These are phyloP conservation scores for Euproctis similis DNA, from an alignment of 2,888 invertebrate genomes.

Conservation along the genomic window DNA sequence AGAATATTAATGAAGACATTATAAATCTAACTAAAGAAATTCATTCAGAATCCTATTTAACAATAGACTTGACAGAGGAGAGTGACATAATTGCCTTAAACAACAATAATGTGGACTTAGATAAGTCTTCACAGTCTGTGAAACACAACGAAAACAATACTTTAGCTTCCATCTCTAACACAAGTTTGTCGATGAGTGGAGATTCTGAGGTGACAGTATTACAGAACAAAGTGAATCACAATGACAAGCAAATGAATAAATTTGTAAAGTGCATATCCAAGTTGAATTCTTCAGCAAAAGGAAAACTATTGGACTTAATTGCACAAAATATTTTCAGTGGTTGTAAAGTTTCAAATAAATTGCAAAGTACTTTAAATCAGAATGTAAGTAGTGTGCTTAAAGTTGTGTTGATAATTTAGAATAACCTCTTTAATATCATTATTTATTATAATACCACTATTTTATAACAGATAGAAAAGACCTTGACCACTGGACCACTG, in stretches of 20 bases:
- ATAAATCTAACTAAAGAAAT: constrained; percentile 40
- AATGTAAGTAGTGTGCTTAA: no score
- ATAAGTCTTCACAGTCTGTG: constrained; percentile 14
- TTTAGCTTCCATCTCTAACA: constrained; percentile 31
- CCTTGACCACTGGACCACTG: no score
- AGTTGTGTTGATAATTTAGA: no score
- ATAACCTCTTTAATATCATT: no score
- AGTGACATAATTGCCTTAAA: constrained; percentile 10
- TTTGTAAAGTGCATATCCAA: constrained; percentile 47
- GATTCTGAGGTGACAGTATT: constrained; percentile 57
- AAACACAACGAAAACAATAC: constrained; percentile 34
- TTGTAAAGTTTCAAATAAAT: constrained; percentile 29
- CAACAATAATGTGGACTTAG: constrained; percentile 36
- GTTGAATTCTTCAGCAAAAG: constrained; percentile 42
- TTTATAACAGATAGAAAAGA: no score
- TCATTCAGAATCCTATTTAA: constrained; percentile 45
- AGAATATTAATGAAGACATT: constrained; percentile 26
- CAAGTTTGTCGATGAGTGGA: constrained; percentile 41
- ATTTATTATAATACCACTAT: no score
- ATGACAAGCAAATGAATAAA: constrained; percentile 28
- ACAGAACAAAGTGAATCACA: constrained; percentile 18
- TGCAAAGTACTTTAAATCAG: constrained; percentile 15
- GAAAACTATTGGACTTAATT: constrained; percentile 44
- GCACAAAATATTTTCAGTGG: constrained; percentile 52
- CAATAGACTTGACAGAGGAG: constrained; percentile 53